These are phyloP conservation scores for Dipodomys ordii DNA, from an alignment of 2,113 vertebrate species.

Conservation along the genomic window DNA sequence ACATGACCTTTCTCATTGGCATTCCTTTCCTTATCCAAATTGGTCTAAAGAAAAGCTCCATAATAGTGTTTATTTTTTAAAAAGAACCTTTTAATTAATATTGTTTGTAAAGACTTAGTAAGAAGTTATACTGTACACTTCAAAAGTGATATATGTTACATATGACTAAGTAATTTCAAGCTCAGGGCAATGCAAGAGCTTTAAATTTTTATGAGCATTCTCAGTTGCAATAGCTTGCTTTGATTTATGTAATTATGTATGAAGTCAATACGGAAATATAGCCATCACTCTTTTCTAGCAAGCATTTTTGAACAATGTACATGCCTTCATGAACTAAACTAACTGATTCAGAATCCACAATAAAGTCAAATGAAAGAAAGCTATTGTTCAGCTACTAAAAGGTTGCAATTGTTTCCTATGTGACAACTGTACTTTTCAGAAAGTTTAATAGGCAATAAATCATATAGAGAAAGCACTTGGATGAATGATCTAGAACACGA, in stretches of 20 bases:
- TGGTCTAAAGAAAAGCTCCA: slow-evolving; percentile 46
- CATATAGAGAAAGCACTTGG: slow-evolving; percentile 45
- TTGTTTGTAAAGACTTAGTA: slow-evolving; percentile 21
- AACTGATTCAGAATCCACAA: slow-evolving; percentile 2
- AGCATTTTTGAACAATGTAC: slow-evolving; percentile 71
- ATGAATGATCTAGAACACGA: slow-evolving; percentile 22
- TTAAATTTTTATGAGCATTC: slow-evolving; percentile 67
- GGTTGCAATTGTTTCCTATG: slow-evolving; percentile 43
- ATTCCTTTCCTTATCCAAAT: slow-evolving; percentile 49
- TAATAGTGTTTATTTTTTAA: slow-evolving; percentile 53
- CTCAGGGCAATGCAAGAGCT: slow-evolving; percentile 26
- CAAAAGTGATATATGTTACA: slow-evolving; percentile 67
- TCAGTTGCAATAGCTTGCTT: slow-evolving; percentile 70
- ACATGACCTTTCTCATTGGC: background rate
- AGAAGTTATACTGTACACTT: slow-evolving; percentile 45
- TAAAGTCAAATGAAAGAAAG: slow-evolving; percentile 73
- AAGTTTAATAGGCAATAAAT: slow-evolving; percentile 56
- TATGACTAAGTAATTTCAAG: slow-evolving; percentile 74
- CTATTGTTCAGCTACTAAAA: slow-evolving; percentile 60
- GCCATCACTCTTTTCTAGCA: slow-evolving; percentile 62
- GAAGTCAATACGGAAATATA: slow-evolving; percentile 77
- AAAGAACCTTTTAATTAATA: slow-evolving; percentile 20
- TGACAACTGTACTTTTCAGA: slow-evolving; percentile 14
- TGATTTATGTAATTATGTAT: slow-evolving; percentile 79
- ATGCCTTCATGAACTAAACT: slow-evolving; percentile 49